Evolutionary conservation across 2,797 vertebrate species (phyloP).

Genomic region (Apogon hyalosoma): DNA sequence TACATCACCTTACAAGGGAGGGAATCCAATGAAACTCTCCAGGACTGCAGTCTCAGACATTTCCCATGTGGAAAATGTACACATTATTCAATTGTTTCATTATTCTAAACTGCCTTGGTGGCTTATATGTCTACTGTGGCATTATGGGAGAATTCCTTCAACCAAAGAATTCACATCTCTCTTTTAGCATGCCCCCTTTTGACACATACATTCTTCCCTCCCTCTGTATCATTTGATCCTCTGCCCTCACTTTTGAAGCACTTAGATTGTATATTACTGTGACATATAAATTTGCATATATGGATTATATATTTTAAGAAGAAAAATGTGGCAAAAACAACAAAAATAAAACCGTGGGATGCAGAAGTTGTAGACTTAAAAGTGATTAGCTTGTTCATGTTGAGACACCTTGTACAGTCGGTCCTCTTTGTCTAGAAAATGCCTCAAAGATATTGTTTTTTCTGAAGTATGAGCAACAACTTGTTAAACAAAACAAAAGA

Average conservation of each 20-base stretch:
- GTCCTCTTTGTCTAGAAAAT: constrained; percentile 66
- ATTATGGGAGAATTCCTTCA: constrained; percentile 79
- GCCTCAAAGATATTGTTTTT: constrained; percentile 75
- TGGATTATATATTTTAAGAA: constrained; percentile 86
- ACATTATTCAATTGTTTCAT: constrained; percentile 64
- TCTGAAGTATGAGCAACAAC: constrained; percentile 60
- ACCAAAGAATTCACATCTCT: constrained; percentile 81
- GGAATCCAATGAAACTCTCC: constrained; percentile 63
- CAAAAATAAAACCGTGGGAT: constrained; percentile 62
- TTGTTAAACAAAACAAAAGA: constrained; percentile 26
- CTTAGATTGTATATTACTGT: constrained; percentile 89
- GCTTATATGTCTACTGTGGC: constrained; percentile 62
- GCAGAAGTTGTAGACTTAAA: constrained; percentile 61
- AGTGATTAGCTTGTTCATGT: constrained; percentile 69
- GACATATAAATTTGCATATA: constrained; percentile 86
- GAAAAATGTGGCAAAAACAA: constrained; percentile 78
- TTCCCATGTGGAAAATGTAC: constrained; percentile 48
- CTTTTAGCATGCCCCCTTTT: constrained; percentile 49
- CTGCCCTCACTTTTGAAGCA: constrained; percentile 78
- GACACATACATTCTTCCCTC: constrained; percentile 63
- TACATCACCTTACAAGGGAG: constrained; percentile 61
- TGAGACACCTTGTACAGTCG: constrained; percentile 77
- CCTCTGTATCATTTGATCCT: constrained; percentile 39
- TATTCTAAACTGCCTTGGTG: constrained; percentile 64
- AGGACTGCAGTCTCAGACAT: constrained; percentile 52